Base-by-base conservation (phyloP, 2,113 vertebrate genomes). In the Micromys minutus region DNA sequence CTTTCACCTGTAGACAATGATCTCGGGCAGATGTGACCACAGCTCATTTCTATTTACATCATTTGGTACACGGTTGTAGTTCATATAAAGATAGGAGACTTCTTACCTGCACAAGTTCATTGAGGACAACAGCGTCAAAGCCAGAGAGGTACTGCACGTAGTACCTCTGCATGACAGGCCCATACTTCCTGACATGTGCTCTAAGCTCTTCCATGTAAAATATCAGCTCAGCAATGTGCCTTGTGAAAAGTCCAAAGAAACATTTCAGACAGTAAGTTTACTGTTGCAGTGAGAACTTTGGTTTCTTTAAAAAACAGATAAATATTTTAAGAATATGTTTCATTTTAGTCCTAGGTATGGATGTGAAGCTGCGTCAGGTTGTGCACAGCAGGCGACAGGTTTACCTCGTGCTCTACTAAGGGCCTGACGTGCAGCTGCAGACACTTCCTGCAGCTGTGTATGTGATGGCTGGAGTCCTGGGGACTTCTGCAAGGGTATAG, bases 161-260 rank as follows among this genome's bases (percentile, higher is more conserved):
- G 94, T 99, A 99, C 7, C 99, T 98, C 98, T 99, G 99, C 99
- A 99, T 99, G 96, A 99, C 99, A 0, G 99, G 99, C 0, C 99
- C 99, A 0, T 99, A 99, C 96, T 99, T 99, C 57, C 99, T 98
- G 89, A 99, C 99, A 0, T 99, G 99, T 79, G 99, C 99, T 98
- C 99, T 97, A 65, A 99, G 99, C 96, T 99, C 99, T 98, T 99
- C 99, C 99, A 99, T 99, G 98, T 99, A 99, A 98, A 99, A 99
- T 98, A 99, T 99, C 90, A 99, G 96, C 97, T 99, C 99, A 7
- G 99, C 99, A 97, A 99, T 99, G 98, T 99, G 99, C 97, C 99
- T 99, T 85, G 50, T 63, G 92, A 52, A 89, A 94, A 90, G 69
- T 71, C 19, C 89, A 91, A 39, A 95, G 84, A 91, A 90, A 61